phyloP scores from a whole-genome alignment of 1,140 invertebrate genomes.

The Eulimnadia texana region DNA sequence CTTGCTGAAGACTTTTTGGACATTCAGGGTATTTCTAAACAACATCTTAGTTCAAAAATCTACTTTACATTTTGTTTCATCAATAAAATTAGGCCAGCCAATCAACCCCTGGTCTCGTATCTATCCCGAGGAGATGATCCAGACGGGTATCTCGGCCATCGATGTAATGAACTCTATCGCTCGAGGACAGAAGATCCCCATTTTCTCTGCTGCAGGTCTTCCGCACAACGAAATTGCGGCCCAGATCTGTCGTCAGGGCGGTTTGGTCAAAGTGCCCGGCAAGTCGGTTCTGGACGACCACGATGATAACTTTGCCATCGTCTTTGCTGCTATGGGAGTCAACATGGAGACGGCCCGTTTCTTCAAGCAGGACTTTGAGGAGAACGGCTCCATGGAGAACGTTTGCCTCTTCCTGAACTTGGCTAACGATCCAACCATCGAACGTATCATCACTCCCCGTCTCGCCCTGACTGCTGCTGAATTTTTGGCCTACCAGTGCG shows the following conservation, averaged over 20 bases:
- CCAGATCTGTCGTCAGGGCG: conserved; percentile 96
- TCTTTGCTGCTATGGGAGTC: conserved; percentile 98
- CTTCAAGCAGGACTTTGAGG: conserved; percentile 94
- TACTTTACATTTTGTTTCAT: background rate
- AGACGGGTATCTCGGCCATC: conserved; percentile 96
- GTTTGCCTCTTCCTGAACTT: conserved; percentile 95
- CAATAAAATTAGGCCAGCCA: conserved; percentile 63
- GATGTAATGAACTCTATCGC: conserved; percentile 99
- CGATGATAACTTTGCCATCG: conserved; percentile 93
- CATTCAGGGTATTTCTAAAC: no score
- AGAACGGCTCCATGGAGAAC: conserved; percentile 98
- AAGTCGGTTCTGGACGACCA: conserved; percentile 83
- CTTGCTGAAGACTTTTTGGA: conserved; percentile 94
- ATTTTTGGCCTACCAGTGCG: conserved; percentile 94
- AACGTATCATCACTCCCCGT: conserved; percentile 95
- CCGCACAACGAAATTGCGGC: conserved; percentile 98
- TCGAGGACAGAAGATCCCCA: conserved; percentile 95
- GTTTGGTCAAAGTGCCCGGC: conserved; percentile 78
- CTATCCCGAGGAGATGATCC: conserved; percentile 98
- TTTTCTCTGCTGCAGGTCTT: conserved; percentile 95
- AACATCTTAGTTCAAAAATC: background rate
- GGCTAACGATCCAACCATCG: conserved; percentile 96
- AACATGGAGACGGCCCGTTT: conserved; percentile 98
- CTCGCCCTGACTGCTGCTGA: conserved; percentile 91
- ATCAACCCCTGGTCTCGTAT: conserved; percentile 98